phyloP scores from a whole-genome alignment of 2,113 vertebrate genomes.

The Pogona vitticeps region DNA sequence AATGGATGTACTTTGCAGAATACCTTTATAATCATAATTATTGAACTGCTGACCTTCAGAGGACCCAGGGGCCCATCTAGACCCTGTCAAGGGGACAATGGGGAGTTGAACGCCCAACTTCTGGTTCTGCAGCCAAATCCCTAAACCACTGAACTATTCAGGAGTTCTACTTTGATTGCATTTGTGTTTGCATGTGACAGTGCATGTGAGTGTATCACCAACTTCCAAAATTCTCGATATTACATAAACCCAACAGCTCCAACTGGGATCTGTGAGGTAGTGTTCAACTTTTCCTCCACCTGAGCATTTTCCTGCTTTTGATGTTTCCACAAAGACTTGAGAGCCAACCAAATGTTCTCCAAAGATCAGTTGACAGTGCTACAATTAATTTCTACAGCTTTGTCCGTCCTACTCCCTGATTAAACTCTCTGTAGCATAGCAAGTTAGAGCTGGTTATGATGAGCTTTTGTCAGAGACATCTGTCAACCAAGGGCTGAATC shows the following conservation, averaged over 20 bases:
- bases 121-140: too few relatives aligned
- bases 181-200: too few relatives aligned
- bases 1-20: slow-evolving; percentile 17
- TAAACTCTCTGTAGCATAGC: slow-evolving; percentile 5
- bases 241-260: too few relatives aligned
- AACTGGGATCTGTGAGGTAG: background rate
- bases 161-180: too few relatives aligned
- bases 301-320: background rate
- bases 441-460: background rate
- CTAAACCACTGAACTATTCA: too few relatives aligned
- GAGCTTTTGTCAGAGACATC: background rate
- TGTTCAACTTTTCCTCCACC: background rate
- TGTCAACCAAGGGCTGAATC: background rate
- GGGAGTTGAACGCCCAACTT: too few relatives aligned
- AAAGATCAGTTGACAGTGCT: background rate
- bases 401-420: background rate
- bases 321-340: background rate
- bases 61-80: too few relatives aligned
- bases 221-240: background rate
- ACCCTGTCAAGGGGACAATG: too few relatives aligned
- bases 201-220: too few relatives aligned
- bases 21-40: background rate
- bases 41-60: too few relatives aligned
- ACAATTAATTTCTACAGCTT: background rate
- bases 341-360: background rate